Evolutionary conservation across 1,140 invertebrate genomes (phyloP), one percentile per base, ranked within the genome.

Genomic region (Halotydeus destructor): DNA sequence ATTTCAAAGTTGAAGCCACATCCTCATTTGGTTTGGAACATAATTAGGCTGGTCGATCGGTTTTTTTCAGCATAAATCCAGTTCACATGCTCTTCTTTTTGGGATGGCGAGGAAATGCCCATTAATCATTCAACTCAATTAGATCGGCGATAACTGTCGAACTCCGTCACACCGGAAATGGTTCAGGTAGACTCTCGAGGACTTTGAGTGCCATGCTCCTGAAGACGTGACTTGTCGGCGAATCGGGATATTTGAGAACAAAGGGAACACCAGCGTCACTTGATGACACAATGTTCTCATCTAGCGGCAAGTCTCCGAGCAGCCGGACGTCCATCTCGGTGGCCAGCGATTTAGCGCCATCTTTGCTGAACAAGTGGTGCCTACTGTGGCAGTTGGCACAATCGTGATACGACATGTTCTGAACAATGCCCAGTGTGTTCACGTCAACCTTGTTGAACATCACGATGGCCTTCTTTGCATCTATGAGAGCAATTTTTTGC

Each of bases 401-500:
- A 68, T 43, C 33, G 28, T 46, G 53, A 12, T 32, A 18, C 31
- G 39, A 72, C 83, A 89, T 89, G 58, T 88, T 89, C 54, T 84
- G 72, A 1, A 85, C 72, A 41, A 85, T 60, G 12, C 82, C 83
- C 38, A 78, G 63, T 30, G 86, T 66, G 1, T 80, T 79, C 38
- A 86, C 68, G 39, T 74, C 64, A 3, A 85, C 57, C 55, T 76
- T 83, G 5, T 38, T 38, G 35, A 52, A 55, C 54, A 55, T 55
- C 25, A 39, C 47, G 12, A 49, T 43, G n/a, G 51, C 53, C 49
- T 72, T 68, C 46, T 70, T 65, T 0, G 80, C 76, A 26, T 88
- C 81, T 53, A 81, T 70, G 4, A 85, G 50, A 0, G 83, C 74
- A 5, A 80, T 74, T 39, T 69, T 69, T 57, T 88, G 82, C 0